A percentile compares a stretch with the other conserved stretches of the same genome.
These are phyloP conservation scores for Chloropsis hardwickii DNA, from an alignment of 2,113 vertebrate genomes.

Conservation along the genomic window DNA sequence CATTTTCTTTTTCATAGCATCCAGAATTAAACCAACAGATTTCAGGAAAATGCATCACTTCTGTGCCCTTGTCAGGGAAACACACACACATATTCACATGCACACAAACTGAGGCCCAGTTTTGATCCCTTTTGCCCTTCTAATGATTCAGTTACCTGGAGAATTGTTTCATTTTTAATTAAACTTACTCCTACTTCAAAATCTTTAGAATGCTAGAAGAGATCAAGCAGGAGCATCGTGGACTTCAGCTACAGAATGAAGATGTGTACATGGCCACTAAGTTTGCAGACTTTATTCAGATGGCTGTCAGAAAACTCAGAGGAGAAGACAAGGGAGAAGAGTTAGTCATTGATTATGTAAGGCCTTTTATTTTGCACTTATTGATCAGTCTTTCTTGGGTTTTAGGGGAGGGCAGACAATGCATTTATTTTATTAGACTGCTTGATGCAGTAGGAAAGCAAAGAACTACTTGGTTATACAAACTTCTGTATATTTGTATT, in stretches of 20 bases:
- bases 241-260: slow-evolving; percentile 79
- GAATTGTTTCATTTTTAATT: background rate
- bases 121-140: background rate
- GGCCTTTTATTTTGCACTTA: background rate
- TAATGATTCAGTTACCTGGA: background rate
- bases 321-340: slow-evolving; percentile 76
- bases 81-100: background rate
- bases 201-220: slow-evolving; percentile 79
- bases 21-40: background rate
- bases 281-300: slow-evolving; percentile 81
- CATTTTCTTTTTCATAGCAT: background rate
- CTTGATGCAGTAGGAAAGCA: background rate
- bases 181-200: background rate
- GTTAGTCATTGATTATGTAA: slow-evolving; percentile 76
- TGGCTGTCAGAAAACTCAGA: slow-evolving; percentile 75
- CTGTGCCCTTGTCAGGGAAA: background rate
- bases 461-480: background rate
- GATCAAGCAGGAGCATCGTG: slow-evolving; percentile 77
- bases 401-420: background rate
- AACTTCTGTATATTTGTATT: background rate
- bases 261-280: slow-evolving; percentile 83
- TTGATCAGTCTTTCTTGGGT: background rate
- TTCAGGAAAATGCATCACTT: background rate
- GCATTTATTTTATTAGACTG: background rate
- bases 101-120: background rate